phyloP scores from a whole-genome alignment of 2,113 vertebrate genomes.

The Brachyhypopomus gauderio region DNA sequence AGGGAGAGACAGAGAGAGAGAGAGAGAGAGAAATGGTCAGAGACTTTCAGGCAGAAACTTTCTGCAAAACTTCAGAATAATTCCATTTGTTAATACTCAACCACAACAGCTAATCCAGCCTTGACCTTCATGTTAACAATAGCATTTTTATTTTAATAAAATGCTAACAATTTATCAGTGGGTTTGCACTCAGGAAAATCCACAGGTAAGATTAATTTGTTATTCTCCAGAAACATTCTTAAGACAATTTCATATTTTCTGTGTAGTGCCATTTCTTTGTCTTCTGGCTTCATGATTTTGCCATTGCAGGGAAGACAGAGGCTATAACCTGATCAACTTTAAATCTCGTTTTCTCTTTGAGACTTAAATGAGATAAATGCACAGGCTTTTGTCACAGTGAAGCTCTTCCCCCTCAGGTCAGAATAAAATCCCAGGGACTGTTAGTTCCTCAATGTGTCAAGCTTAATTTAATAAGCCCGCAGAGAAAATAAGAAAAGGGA shows the following conservation, averaged over 20 bases:
- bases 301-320: slow-evolving; percentile 12
- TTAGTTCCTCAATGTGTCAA: slow-evolving; percentile 50
- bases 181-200: not conserved
- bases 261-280: slow-evolving; percentile 16
- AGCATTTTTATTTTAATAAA: not conserved
- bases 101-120: too few species aligned
- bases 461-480: slow-evolving; percentile 43
- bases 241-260: slow-evolving; percentile 9
- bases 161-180: too few species aligned
- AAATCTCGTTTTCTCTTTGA: slow-evolving; percentile 52
- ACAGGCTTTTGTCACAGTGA: slow-evolving; percentile 34
- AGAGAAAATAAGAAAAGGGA: slow-evolving; percentile 34
- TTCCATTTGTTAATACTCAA: too few species aligned
- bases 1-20: too few species aligned
- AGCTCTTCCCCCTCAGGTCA: slow-evolving; percentile 44
- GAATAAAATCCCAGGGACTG: slow-evolving; percentile 43
- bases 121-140: not conserved
- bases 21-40: too few species aligned
- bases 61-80: too few species aligned
- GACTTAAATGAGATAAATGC: slow-evolving; percentile 53
- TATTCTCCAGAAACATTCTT: not conserved
- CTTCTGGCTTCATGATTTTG: slow-evolving; percentile 13
- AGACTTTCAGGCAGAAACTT: too few species aligned
- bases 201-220: slow-evolving; percentile 9
- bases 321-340: slow-evolving; percentile 51